phyloP scores from a whole-genome alignment of 2,888 invertebrate genomes.

The Anticlea derivata region DNA sequence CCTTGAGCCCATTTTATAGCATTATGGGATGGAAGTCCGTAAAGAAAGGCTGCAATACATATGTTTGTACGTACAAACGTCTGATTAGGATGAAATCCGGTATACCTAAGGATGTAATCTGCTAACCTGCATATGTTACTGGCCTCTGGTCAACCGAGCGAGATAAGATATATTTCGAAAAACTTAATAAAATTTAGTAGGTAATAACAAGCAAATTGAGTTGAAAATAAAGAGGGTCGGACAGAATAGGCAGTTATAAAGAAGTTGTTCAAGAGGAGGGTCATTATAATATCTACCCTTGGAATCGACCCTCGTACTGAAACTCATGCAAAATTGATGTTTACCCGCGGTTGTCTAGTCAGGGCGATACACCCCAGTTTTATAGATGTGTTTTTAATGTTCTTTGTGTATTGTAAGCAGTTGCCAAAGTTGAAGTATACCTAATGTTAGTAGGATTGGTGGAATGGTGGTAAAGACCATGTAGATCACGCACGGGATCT shows the following conservation, averaged over 20 bases:
- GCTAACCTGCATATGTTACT: too few species aligned
- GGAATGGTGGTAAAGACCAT: too few species aligned
- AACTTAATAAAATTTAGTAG: too few species aligned
- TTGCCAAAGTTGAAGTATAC: constrained; percentile 15
- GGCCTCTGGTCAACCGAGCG: too few species aligned
- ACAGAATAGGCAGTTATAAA: constrained; percentile 50
- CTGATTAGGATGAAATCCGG: constrained; percentile 45
- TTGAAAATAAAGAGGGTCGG: constrained; percentile 22
- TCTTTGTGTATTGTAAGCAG: constrained; percentile 21
- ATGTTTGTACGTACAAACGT: constrained; percentile 1
- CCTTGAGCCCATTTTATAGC: constrained; percentile 45
- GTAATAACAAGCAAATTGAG: constrained; percentile 14
- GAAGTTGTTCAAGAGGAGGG: constrained; percentile 48
- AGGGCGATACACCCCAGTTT: constrained; percentile 40
- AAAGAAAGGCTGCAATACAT: constrained; percentile 18
- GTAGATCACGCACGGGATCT: too few species aligned
- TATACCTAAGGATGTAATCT: too few species aligned
- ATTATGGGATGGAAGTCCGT: constrained; percentile 37
- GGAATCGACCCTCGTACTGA: constrained; percentile 50
- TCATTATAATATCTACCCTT: constrained; percentile 63
- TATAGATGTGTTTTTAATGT: constrained; percentile 49
- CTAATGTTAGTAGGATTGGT: too few species aligned
- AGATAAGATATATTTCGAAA: too few species aligned
- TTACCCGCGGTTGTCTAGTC: constrained; percentile 36
- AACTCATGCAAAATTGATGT: constrained; percentile 57